These are phyloP conservation scores for Bruchidius siliquastri DNA, from an alignment of 2,888 invertebrate genomes.

Conservation along the genomic window DNA sequence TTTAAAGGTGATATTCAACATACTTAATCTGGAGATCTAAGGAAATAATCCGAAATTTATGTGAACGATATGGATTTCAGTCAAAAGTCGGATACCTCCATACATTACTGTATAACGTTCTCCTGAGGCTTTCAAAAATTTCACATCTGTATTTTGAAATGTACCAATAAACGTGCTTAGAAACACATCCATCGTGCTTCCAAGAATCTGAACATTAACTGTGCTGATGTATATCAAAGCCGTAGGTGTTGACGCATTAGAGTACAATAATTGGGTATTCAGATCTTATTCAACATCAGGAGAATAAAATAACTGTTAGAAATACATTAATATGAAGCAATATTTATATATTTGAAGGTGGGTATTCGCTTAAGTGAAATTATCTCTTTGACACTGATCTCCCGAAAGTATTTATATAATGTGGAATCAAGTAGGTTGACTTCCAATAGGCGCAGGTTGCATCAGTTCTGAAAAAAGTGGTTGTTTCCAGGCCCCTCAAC, in stretches of 20 bases:
- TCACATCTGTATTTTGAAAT: not conserved
- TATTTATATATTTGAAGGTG: too few species aligned
- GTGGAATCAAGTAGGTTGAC: too few species aligned
- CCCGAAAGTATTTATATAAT: too few species aligned
- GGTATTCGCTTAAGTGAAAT: too few species aligned
- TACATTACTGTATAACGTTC: not conserved
- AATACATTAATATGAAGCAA: too few species aligned
- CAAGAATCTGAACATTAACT: not conserved
- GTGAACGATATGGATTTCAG: too few species aligned
- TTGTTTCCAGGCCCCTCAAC: too few species aligned
- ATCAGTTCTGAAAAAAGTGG: too few species aligned
- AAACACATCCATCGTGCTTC: not conserved
- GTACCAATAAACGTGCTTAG: not conserved
- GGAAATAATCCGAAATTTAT: not conserved
- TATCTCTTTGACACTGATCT: too few species aligned
- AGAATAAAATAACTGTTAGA: too few species aligned
- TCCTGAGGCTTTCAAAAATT: not conserved
- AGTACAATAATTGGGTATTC: too few species aligned
- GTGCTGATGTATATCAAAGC: not conserved
- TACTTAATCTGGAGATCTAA: not conserved
- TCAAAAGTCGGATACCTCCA: not conserved
- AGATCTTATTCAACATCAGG: not conserved
- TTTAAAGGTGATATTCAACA: not conserved
- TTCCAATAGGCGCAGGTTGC: too few species aligned
- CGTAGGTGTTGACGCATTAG: not conserved